Percentiles rank a stretch among this genome's conserved stretches.
Evolutionary conservation across 1,140 invertebrate species (phyloP).

Genomic region (Rhynchophorus ferrugineus): DNA sequence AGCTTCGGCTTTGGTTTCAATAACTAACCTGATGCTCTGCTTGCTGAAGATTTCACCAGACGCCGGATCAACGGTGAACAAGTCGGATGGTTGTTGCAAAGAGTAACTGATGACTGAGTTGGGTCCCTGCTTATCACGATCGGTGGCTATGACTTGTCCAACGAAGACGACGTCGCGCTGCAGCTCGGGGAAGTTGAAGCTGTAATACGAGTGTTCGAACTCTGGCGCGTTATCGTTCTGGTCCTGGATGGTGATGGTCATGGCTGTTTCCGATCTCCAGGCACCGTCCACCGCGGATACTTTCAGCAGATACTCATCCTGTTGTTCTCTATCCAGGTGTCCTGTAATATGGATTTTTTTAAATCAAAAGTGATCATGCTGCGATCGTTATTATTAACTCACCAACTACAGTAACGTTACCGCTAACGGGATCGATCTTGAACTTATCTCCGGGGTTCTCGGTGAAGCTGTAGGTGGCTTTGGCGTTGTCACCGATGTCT

Average conservation of each 20-base stretch:
- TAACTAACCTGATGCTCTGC: conserved; percentile 51
- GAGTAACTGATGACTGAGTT: conserved; percentile 92
- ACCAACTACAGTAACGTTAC: conserved; percentile 81
- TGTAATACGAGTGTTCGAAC: conserved; percentile 80
- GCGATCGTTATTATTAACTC: conserved; percentile 2
- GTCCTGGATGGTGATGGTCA: conserved; percentile 90
- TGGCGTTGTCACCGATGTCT: conserved; percentile 81
- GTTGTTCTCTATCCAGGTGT: conserved; percentile 76
- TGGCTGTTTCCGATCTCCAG: conserved; percentile 78
- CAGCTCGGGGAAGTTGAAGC: conserved; percentile 83
- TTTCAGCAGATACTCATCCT: conserved; percentile 85
- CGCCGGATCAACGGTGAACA: conserved; percentile 84
- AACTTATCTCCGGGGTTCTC: conserved; percentile 87
- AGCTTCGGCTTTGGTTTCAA: not conserved
- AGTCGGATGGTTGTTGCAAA: conserved; percentile 79
- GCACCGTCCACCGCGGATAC: conserved; percentile 81
- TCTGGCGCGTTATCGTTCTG: conserved; percentile 91
- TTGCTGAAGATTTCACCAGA: conserved; percentile 87
- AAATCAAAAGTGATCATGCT: not conserved
- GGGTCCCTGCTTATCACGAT: conserved; percentile 86
- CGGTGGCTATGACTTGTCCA: conserved; percentile 80
- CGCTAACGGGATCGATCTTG: conserved; percentile 75
- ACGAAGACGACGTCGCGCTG: conserved; percentile 72
- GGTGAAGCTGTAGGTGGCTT: conserved; percentile 80
- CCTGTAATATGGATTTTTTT: conserved; percentile 27